These are phyloP conservation scores for Ptilonorhynchus violaceus DNA, from an alignment of 2,113 vertebrate species.

Conservation along the genomic window DNA sequence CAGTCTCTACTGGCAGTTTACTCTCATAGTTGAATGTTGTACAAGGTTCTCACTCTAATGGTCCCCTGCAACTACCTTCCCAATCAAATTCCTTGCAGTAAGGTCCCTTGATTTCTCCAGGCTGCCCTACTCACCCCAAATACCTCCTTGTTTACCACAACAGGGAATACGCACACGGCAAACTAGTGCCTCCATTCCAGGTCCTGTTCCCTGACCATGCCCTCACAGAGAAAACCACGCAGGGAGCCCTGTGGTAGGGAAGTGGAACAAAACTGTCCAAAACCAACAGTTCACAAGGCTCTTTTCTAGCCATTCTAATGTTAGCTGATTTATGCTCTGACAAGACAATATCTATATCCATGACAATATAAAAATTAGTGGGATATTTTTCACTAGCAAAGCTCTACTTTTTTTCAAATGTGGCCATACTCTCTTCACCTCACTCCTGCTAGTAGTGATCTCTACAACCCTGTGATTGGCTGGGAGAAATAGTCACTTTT, in stretches of 20 bases:
- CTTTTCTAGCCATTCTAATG: neutral
- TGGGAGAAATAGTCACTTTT: neutral
- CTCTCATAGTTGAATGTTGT: rapidly evolving
- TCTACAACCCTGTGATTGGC: neutral
- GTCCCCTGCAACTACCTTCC: neutral
- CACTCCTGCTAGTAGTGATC: neutral
- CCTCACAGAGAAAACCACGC: rapidly evolving
- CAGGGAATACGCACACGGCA: neutral
- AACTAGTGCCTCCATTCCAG: neutral
- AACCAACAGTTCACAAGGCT: neutral
- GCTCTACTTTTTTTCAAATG: neutral
- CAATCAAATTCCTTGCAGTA: neutral
- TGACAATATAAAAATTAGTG: neutral
- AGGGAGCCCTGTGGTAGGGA: neutral
- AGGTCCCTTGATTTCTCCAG: neutral
- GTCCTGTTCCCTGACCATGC: neutral
- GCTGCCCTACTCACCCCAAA: neutral
- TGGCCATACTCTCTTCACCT: neutral
- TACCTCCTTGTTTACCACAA: neutral
- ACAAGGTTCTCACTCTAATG: neutral
- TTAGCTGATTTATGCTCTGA: neutral
- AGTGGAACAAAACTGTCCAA: neutral
- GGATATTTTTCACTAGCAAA: neutral
- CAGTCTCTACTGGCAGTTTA: neutral
- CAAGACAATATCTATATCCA: neutral